Evolutionary conservation across 2,797 vertebrate genomes (phyloP).

Genomic region (Cynopterus sphinx): DNA sequence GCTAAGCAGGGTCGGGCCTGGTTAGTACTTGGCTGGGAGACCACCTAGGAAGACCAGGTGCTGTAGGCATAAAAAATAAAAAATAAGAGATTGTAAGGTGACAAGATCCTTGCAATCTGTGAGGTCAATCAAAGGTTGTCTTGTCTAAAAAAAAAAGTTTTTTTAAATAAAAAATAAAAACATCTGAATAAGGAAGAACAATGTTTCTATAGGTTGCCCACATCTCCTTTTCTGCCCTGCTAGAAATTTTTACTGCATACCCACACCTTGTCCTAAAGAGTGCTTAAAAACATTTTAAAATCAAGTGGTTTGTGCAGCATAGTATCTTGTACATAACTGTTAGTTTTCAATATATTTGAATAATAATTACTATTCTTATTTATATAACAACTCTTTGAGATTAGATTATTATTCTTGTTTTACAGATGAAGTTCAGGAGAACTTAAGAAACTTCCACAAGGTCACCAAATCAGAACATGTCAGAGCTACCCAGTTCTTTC

Average conservation of each 20-base stretch:
- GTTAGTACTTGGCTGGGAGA: too few species aligned
- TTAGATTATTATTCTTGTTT: constrained; percentile 12
- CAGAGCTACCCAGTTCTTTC: background rate
- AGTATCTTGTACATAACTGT: background rate
- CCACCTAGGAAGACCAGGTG: too few species aligned
- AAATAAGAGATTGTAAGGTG: too few species aligned
- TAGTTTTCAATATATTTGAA: background rate
- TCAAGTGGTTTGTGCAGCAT: background rate
- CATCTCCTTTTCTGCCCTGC: background rate
- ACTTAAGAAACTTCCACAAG: background rate
- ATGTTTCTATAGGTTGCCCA: background rate
- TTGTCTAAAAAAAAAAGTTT: too few species aligned
- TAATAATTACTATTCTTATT: background rate
- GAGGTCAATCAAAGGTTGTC: too few species aligned
- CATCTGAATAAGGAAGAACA: background rate
- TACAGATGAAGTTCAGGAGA: background rate
- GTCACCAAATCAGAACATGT: background rate
- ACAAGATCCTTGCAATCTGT: too few species aligned
- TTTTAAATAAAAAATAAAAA: background rate
- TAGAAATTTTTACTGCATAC: background rate
- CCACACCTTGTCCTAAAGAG: background rate
- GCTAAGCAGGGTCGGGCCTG: too few species aligned
- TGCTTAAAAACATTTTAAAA: background rate
- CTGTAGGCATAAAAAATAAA: too few species aligned
- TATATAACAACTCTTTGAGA: background rate